These are phyloP conservation scores for Drosophila elegans DNA, from an alignment of 1,140 invertebrate species.

Conservation along the genomic window DNA sequence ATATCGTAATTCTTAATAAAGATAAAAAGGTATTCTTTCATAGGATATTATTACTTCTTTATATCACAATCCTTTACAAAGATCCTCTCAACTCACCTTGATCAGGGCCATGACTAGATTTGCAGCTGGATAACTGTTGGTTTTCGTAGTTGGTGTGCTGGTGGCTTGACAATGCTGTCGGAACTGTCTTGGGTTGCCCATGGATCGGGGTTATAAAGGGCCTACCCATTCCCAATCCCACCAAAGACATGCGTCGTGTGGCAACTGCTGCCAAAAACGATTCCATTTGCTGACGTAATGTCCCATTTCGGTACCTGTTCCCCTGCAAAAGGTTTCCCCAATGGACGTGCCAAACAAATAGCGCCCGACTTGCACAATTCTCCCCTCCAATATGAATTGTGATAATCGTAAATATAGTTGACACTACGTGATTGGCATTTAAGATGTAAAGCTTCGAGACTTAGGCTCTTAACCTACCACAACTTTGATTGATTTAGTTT, in stretches of 20 bases:
- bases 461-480: conserved; percentile 42
- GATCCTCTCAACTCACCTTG: conserved; percentile 55
- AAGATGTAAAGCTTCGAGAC: neutral
- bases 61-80: neutral
- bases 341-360: conserved; percentile 55
- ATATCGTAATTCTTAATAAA: no score
- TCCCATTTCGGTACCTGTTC: conserved; percentile 14
- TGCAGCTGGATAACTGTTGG: conserved; percentile 16
- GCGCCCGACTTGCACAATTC: conserved; percentile 45
- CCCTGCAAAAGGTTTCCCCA: conserved; percentile 54
- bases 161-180: conserved; percentile 47
- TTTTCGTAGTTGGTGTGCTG: conserved; percentile 19
- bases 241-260: conserved; percentile 13
- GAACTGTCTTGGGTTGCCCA: conserved; percentile 39
- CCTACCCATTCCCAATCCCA: conserved; percentile 1
- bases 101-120: conserved; percentile 69
- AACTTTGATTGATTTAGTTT: conserved; percentile 11
- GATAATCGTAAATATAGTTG: conserved; percentile 48
- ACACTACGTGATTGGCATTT: conserved; percentile 55
- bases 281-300: conserved; percentile 47
- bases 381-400: conserved; percentile 48
- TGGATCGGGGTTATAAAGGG: conserved; percentile 61
- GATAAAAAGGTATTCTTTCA: no score
- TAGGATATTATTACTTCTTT: no score
- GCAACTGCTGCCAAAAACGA: conserved; percentile 64